Conservation (phyloP, 1,140 invertebrate genomes). For the Eueides isabella region DNA sequence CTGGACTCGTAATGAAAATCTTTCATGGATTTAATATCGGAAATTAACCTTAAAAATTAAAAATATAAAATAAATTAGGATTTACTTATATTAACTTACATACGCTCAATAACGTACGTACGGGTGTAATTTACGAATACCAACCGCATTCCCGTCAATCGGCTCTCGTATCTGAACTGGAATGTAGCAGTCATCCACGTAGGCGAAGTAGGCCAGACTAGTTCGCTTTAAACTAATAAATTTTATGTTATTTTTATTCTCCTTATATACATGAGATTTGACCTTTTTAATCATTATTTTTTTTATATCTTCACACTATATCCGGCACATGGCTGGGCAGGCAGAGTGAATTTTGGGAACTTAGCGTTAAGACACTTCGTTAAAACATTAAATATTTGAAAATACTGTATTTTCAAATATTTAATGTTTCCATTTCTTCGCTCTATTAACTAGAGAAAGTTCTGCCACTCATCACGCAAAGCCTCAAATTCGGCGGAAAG, state of each 20-base stretch:
- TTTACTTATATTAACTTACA: neutral
- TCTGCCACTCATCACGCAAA: neutral
- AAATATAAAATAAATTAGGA: neutral
- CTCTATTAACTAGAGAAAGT: too few species aligned
- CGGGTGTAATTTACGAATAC: constrained; percentile 10
- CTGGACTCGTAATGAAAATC: too few species aligned
- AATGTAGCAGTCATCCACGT: constrained; percentile 25
- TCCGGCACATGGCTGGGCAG: too few species aligned
- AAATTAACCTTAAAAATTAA: too few species aligned
- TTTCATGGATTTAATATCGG: too few species aligned
- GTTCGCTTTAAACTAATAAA: constrained; percentile 31
- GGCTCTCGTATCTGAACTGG: neutral
- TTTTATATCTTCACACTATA: too few species aligned
- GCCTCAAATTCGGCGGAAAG: neutral
- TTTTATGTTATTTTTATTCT: constrained; percentile 16
- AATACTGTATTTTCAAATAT: too few species aligned
- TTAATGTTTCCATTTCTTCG: too few species aligned
- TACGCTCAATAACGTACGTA: neutral
- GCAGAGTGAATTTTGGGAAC: too few species aligned
- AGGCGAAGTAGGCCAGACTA: constrained; percentile 38
- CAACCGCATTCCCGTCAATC: constrained; percentile 16
- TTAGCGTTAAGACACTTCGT: too few species aligned
- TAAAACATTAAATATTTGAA: too few species aligned
- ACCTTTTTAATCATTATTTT: neutral
- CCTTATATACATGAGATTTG: neutral